Conservation (phyloP, 2,888 invertebrate genomes). For the Eristalis intricaria region DNA sequence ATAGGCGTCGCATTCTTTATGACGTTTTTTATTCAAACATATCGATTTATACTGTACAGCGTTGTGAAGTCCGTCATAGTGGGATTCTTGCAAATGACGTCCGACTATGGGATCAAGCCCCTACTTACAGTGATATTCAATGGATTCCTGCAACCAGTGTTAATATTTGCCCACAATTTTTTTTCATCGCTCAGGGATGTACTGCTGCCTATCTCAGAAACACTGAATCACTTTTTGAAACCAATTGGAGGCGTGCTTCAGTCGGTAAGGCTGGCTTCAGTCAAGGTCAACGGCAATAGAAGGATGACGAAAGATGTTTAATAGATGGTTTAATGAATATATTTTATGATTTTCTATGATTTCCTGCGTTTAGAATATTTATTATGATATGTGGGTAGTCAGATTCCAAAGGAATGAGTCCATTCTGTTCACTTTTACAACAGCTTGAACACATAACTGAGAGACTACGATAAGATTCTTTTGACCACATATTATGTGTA, state of each 20-base stretch:
- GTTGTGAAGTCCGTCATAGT: conserved; percentile 84
- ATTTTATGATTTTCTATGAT: neutral
- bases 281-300: conserved; percentile 61
- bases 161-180: conserved; percentile 85
- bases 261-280: conserved; percentile 76
- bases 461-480: no score
- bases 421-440: no score
- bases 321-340: neutral
- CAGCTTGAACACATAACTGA: no score
- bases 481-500: no score
- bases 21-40: conserved; percentile 84
- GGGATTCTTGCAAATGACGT: conserved; percentile 84
- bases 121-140: conserved; percentile 85
- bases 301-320: conserved; percentile 15
- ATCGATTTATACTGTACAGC: conserved; percentile 84
- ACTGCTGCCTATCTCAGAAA: conserved; percentile 84
- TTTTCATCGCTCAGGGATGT: conserved; percentile 85
- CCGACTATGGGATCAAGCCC: conserved; percentile 88
- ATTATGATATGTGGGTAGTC: no score
- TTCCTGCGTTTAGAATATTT: neutral
- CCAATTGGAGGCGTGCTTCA: conserved; percentile 76
- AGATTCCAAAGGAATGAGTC: no score
- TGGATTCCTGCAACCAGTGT: conserved; percentile 86
- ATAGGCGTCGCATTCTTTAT: conserved; percentile 84
- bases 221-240: conserved; percentile 81